These are phyloP conservation scores for Holothuria glaberrima DNA, from an alignment of 35 echinoderm and acorn worm species.

Conservation along the genomic window DNA sequence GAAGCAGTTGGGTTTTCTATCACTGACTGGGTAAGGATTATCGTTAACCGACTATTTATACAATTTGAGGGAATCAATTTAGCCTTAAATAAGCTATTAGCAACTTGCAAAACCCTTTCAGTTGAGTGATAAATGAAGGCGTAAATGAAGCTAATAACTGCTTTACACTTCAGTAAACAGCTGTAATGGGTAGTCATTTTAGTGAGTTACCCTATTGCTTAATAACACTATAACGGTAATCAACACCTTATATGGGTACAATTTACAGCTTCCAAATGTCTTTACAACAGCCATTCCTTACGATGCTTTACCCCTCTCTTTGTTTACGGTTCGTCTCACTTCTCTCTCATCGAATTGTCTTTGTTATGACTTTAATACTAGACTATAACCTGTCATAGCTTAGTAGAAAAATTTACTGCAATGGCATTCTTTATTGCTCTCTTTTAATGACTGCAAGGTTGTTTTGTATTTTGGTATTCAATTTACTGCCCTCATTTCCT, in stretches of 20 bases:
- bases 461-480: too few relatives aligned
- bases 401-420: too few relatives aligned
- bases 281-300: conserved; percentile 30
- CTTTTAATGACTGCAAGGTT: too few relatives aligned
- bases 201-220: background rate
- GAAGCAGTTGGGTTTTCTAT: background rate
- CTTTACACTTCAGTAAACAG: background rate
- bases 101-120: background rate
- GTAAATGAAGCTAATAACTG: background rate
- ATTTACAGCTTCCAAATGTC: conserved; percentile 27
- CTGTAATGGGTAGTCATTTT: background rate
- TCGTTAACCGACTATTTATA: conserved; percentile 21
- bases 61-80: conserved; percentile 18
- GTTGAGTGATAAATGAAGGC: conserved; percentile 36
- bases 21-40: background rate
- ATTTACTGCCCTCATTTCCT: too few relatives aligned
- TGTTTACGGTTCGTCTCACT: background rate
- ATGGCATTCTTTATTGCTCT: too few relatives aligned
- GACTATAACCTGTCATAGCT: too few relatives aligned
- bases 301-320: background rate
- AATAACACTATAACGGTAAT: conserved; percentile 29
- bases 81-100: conserved; percentile 41
- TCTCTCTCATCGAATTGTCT: too few relatives aligned
- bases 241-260: conserved; percentile 25
- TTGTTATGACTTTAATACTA: too few relatives aligned